Conservation (phyloP, 2,797 vertebrate species). For the Myotis planiceps region DNA sequence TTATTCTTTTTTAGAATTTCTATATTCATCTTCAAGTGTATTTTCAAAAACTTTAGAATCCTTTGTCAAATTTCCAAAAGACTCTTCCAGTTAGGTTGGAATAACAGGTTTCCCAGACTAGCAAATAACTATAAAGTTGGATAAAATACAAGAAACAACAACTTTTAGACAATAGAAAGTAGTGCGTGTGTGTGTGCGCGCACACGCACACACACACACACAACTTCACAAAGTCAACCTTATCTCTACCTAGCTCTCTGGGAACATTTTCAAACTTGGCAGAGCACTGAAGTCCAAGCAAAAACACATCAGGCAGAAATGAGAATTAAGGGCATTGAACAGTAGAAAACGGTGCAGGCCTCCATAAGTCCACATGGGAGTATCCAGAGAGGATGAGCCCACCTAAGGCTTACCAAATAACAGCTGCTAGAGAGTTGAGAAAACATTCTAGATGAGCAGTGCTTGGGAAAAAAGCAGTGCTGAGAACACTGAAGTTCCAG, state of each 20-base stretch:
- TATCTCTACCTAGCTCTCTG: background rate
- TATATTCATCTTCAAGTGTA: background rate
- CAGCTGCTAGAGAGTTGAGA: background rate
- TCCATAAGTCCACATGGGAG: background rate
- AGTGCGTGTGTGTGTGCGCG: fast-evolving
- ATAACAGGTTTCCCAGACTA: background rate
- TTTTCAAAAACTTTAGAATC: background rate
- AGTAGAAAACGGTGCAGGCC: background rate
- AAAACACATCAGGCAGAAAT: background rate
- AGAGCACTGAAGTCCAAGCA: background rate
- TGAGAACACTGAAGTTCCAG: background rate
- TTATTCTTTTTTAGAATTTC: slow-evolving; percentile 21
- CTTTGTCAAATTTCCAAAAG: background rate
- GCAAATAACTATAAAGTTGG: background rate
- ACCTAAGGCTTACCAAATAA: background rate
- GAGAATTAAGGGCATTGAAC: background rate
- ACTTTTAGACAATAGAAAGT: background rate
- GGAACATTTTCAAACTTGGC: background rate
- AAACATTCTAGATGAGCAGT: background rate
- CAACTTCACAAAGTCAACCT: background rate
- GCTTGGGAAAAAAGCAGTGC: background rate
- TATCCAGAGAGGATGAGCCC: background rate
- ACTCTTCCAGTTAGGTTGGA: background rate
- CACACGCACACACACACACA: background rate
- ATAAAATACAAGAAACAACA: background rate